Percentiles rank a stretch among this genome's conserved stretches.
Conservation (phyloP, 2,888 invertebrate genomes). For the Volucella inanis region DNA sequence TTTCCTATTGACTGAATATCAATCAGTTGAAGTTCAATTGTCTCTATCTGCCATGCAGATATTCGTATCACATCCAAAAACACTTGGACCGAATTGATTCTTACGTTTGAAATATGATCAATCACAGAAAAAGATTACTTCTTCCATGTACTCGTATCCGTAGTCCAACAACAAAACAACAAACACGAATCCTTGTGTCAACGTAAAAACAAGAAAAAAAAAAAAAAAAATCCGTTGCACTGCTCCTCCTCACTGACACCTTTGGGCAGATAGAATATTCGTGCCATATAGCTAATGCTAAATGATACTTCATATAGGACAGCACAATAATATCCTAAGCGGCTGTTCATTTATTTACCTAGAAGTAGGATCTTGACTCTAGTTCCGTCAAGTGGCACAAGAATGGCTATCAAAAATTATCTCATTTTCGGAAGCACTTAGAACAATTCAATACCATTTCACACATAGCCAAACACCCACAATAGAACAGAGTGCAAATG, state of each 20-base stretch:
- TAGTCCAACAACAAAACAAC: not conserved
- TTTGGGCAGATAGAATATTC: no score
- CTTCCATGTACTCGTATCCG: not conserved
- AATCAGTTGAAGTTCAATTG: conserved; percentile 34
- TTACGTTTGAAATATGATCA: conserved; percentile 24
- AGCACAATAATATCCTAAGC: conserved; percentile 46
- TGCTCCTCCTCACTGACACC: no score
- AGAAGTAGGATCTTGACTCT: conserved; percentile 6
- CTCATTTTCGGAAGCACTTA: conserved; percentile 56
- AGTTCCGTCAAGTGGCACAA: conserved; percentile 54
- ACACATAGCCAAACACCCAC: conserved; percentile 11
- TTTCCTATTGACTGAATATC: conserved; percentile 7
- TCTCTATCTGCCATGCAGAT: conserved; percentile 1
- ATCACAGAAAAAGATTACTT: conserved; percentile 40
- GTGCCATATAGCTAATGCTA: conserved; percentile 9
- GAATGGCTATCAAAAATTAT: conserved; percentile 60
- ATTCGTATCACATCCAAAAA: not conserved
- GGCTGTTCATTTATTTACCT: conserved; percentile 26
- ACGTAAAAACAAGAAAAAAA: conserved; percentile 8
- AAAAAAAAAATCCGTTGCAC: no score
- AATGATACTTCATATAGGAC: not conserved
- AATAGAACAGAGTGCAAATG: conserved; percentile 64
- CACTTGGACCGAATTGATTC: conserved; percentile 30
- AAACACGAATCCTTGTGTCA: conserved; percentile 11
- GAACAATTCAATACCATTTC: conserved; percentile 66